Percentiles rank a stretch among this genome's conserved stretches.
These are phyloP conservation scores for Drosophila simulans DNA, from an alignment of 1,140 invertebrate genomes.

Conservation along the genomic window DNA sequence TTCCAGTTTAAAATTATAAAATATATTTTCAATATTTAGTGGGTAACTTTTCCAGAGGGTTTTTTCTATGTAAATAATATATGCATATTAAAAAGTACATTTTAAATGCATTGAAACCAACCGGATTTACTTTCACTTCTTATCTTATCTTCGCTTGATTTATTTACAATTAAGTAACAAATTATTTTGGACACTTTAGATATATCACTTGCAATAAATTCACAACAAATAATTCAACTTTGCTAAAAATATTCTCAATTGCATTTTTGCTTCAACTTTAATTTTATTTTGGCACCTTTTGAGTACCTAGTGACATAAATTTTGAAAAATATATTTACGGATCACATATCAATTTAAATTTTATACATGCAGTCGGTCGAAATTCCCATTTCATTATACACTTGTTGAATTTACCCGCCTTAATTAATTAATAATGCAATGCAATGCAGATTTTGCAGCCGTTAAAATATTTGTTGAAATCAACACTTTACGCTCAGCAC, in stretches of 20 bases:
- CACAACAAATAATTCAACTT: conserved; percentile 1
- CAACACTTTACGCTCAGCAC: conserved; percentile 24
- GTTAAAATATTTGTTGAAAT: conserved; percentile 46
- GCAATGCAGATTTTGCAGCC: conserved; percentile 46
- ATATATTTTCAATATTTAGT: too few species aligned
- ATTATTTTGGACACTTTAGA: background rate
- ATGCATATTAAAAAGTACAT: background rate
- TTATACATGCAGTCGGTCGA: background rate
- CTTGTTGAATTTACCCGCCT: conserved; percentile 5
- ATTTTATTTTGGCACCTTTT: background rate
- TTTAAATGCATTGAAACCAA: background rate
- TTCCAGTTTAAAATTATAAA: background rate
- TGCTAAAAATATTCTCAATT: background rate
- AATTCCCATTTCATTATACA: conserved; percentile 12
- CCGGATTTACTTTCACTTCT: background rate
- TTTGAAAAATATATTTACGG: too few species aligned
- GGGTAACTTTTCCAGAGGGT: too few species aligned
- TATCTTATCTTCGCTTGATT: background rate
- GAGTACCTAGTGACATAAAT: background rate
- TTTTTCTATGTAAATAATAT: too few species aligned
- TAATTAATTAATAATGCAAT: conserved; percentile 32
- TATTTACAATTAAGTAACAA: background rate
- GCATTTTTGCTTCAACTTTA: background rate
- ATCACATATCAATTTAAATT: background rate
- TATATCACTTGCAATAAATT: conserved; percentile 1